Evolutionary conservation across 2,797 vertebrate species (phyloP).

Genomic region (Platyrinchus mystaceus): DNA sequence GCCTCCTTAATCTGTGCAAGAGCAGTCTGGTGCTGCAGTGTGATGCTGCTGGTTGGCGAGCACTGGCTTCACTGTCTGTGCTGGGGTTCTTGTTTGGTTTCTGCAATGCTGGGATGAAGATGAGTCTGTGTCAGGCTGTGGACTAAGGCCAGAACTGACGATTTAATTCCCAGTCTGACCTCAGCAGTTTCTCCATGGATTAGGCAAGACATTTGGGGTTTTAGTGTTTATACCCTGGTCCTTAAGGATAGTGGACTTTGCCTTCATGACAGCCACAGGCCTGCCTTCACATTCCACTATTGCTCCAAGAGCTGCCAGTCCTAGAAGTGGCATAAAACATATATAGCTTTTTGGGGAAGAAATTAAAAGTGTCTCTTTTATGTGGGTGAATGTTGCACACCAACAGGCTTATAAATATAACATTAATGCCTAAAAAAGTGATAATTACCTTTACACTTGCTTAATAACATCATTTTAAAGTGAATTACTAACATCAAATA

Average conservation of each 20-base stretch:
- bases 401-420: not conserved
- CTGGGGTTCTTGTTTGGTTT: not conserved
- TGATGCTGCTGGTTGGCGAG: not conserved
- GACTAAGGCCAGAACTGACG: not conserved
- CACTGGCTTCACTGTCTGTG: fast-evolving
- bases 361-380: not conserved
- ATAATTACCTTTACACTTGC: not conserved
- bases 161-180: not conserved
- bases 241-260: not conserved
- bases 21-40: not conserved
- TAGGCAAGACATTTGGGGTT: not conserved
- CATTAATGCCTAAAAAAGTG: not conserved
- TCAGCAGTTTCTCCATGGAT: not conserved
- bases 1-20: not conserved
- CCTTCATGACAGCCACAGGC: not conserved
- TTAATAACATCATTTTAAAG: not conserved
- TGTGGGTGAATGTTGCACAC: not conserved
- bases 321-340: not conserved
- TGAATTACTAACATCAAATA: not conserved
- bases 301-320: not conserved
- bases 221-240: not conserved
- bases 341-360: not conserved
- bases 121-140: not conserved
- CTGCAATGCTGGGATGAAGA: not conserved
- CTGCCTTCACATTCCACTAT: fast-evolving